Evolutionary conservation across 2,797 vertebrate genomes (phyloP), one percentile per base, ranked within the genome.

Genomic region (Gymnocypris eckloni): DNA sequence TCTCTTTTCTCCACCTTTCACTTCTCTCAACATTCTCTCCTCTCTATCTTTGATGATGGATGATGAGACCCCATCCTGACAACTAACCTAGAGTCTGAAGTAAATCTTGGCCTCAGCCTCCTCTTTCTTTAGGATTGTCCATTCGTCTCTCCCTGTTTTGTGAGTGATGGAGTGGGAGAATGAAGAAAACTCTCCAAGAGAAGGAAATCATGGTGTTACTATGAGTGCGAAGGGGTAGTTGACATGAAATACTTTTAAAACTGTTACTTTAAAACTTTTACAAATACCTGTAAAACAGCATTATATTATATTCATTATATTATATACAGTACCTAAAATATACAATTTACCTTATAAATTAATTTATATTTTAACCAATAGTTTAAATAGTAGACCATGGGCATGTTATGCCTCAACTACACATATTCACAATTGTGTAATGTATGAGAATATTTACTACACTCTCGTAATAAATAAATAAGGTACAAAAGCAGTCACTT

Each of bases 1-100:
- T 88, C 86, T 85, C 87, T 88, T 90, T 88, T 88, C 84, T 81
- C 90, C 92, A 91, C 89, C 87, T 20, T 84, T 56, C 56, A 56
- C 22, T 72, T 72, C 66, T 76, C 45, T 75, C 77, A 66, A 11
- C 52, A n/a, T 64, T 73, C 45, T 52, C 45, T 56, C n/a, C 61
- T 78, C 83, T 92, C 90, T 92, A 92, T 92, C 91, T 94, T 93
- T 83, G 67, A 43, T 76, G 82, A 81, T 41, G 37, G 67, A 73
- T 66, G 86, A 88, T 50, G 79, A 88, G 84, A 86, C 56, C 64
- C 87, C 86, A 89, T 91, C 86, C 73, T 79, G 50, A 90, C 92
- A 92, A 92, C 84, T 76, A 86, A 18, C 59, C 85, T 20, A 33
- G 22, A 45, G 39, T 61, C 69, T 82, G 37, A 56, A 72, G 69